These are phyloP conservation scores for Pogonocichla stellata DNA, from an alignment of 2,113 vertebrate genomes.

Conservation along the genomic window DNA sequence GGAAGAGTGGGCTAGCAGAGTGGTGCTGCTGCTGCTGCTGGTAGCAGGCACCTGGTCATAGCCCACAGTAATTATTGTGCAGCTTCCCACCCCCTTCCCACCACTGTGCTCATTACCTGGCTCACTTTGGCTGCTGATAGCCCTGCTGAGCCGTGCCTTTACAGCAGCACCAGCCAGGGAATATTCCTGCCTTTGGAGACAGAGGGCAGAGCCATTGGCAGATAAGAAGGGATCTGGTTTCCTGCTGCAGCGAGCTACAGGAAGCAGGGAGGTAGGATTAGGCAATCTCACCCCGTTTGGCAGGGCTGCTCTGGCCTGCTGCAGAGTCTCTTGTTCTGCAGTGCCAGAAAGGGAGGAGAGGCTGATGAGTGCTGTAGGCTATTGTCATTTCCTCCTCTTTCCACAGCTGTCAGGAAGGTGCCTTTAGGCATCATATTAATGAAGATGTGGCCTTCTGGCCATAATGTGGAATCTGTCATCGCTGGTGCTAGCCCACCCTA, in stretches of 20 bases:
- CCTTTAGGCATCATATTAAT: conserved; percentile 47
- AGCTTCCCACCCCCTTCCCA: neutral
- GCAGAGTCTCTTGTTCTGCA: neutral
- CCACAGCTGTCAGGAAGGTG: neutral
- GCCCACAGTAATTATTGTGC: neutral
- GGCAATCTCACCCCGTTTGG: neutral
- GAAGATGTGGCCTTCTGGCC: conserved; percentile 45
- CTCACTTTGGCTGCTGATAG: neutral
- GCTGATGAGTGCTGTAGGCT: conserved; percentile 22
- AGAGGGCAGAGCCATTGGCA: neutral
- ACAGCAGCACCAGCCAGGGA: neutral
- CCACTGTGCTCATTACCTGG: neutral
- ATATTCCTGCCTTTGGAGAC: neutral
- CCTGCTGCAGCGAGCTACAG: neutral
- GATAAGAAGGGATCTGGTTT: neutral
- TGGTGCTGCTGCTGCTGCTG: neutral
- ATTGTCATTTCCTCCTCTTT: conserved; percentile 38
- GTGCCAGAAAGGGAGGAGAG: conserved; percentile 17
- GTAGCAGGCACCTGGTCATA: neutral
- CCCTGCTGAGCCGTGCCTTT: neutral
- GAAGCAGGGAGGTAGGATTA: neutral
- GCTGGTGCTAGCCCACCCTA: neutral
- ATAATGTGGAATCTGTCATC: neutral
- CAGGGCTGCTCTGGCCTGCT: neutral
- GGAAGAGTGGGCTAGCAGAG: neutral